These are phyloP conservation scores for Hemicentrotus pulcherrimus DNA, from an alignment of 35 echinoderm and acorn worm species.

Conservation along the genomic window DNA sequence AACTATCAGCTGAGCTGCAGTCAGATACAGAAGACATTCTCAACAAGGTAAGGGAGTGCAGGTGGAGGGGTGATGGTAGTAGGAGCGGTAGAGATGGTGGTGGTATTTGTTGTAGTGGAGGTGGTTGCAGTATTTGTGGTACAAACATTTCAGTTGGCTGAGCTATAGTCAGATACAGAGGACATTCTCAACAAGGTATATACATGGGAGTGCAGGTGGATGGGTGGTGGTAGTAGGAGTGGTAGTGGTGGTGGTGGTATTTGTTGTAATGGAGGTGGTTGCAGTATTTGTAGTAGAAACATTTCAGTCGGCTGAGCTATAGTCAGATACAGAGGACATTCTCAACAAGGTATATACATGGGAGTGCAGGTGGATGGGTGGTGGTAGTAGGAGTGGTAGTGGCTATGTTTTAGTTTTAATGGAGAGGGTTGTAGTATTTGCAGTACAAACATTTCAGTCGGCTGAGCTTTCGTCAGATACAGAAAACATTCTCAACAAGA, in stretches of 20 bases:
- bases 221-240: no score
- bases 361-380: no score
- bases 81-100: neutral
- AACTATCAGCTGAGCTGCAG: slow-evolving; percentile 93
- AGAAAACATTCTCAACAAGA: slow-evolving; percentile 85
- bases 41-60: slow-evolving; percentile 69
- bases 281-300: slow-evolving; percentile 41
- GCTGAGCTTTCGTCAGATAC: slow-evolving; percentile 84
- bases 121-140: neutral
- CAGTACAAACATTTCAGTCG: slow-evolving; percentile 71
- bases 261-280: neutral
- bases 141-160: slow-evolving; percentile 69
- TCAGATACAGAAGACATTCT: slow-evolving; percentile 91
- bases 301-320: slow-evolving; percentile 82
- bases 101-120: neutral
- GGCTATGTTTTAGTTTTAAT: no score
- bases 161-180: slow-evolving; percentile 83
- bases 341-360: slow-evolving; percentile 83
- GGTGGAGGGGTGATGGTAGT: neutral
- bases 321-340: slow-evolving; percentile 88
- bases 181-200: slow-evolving; percentile 89
- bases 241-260: neutral
- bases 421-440: no score
- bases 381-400: neutral
- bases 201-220: no score